These are phyloP conservation scores for Hybos culiciformis DNA, from an alignment of 2,888 invertebrate genomes.

Conservation along the genomic window DNA sequence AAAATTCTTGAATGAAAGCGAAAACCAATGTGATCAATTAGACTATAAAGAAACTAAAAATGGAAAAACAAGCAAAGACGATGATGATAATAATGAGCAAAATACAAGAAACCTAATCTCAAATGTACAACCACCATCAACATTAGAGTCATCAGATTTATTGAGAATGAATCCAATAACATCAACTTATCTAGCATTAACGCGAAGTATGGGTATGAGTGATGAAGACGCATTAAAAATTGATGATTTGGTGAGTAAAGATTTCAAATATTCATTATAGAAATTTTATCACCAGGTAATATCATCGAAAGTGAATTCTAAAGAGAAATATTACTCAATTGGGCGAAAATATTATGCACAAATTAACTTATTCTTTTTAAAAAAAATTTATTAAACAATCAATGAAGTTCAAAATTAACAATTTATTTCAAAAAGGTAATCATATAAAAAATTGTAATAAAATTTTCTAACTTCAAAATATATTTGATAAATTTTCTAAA, in stretches of 20 bases:
- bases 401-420: no score
- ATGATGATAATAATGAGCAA: neutral
- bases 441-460: no score
- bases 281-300: no score
- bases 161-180: conserved; percentile 67
- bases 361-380: no score
- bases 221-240: conserved; percentile 47
- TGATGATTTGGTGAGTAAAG: conserved; percentile 45
- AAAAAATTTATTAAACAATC: no score
- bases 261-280: conserved; percentile 32
- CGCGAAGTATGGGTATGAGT: conserved; percentile 55
- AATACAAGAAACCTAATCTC: neutral
- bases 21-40: neutral
- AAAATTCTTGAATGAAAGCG: conserved; percentile 31
- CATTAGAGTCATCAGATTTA: conserved; percentile 20
- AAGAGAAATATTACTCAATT: no score
- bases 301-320: no score
- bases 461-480: no score
- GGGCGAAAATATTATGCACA: no score
- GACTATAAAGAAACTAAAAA: neutral
- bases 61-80: neutral
- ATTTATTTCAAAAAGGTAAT: no score
- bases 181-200: conserved; percentile 75
- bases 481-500: no score
- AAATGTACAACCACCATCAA: neutral